Conservation (phyloP, 2,113 vertebrate species). For the Procavia capensis region DNA sequence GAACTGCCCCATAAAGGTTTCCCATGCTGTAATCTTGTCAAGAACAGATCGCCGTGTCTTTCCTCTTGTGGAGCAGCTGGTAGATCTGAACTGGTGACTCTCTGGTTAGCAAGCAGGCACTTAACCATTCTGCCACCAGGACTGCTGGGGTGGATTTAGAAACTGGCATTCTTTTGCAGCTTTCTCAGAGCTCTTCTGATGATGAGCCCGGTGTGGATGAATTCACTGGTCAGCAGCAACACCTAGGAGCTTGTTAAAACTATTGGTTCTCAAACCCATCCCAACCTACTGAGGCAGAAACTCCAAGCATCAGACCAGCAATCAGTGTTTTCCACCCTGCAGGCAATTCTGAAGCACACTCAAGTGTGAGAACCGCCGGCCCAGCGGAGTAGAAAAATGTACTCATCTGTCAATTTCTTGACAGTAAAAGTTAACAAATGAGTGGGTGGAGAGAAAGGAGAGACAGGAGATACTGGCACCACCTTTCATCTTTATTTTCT, state of each 20-base stretch:
- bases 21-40: no score
- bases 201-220: neutral
- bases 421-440: slow-evolving; percentile 31
- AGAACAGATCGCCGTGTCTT: no score
- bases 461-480: neutral
- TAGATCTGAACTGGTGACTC: no score
- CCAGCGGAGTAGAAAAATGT: neutral
- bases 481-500: neutral
- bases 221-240: neutral
- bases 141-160: neutral
- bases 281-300: neutral
- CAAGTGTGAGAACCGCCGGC: neutral
- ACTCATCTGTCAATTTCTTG: neutral
- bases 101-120: neutral
- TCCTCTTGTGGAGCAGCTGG: no score
- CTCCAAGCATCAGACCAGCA: neutral
- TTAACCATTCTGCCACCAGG: neutral
- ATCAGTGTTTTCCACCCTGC: neutral
- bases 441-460: neutral
- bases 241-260: neutral
- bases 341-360: neutral
- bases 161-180: neutral
- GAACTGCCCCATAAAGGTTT: no score
- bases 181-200: neutral
- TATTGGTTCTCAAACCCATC: neutral